Conservation (phyloP, 2,113 vertebrate species). For the Beaufortia kweichowensis region DNA sequence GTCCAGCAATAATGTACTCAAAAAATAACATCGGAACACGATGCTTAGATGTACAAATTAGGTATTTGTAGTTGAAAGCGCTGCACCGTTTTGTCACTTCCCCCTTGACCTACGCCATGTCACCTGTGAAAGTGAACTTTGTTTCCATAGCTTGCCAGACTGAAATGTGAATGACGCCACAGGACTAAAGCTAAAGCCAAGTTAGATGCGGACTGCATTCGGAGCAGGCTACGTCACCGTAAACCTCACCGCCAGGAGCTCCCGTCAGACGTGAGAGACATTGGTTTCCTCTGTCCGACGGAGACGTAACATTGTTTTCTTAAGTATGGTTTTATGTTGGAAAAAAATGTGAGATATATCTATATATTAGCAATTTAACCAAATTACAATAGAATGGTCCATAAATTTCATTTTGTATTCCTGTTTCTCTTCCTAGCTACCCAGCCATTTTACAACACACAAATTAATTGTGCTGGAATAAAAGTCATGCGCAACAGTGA, state of each 20-base stretch:
- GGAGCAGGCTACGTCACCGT: conserved; percentile 34
- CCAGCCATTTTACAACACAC: conserved; percentile 79
- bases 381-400: conserved; percentile 74
- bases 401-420: conserved; percentile 79
- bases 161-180: conserved; percentile 52
- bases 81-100: conserved; percentile 26
- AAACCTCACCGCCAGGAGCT: conserved; percentile 36
- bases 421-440: conserved; percentile 71
- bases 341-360: conserved; percentile 60
- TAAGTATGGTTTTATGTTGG: conserved; percentile 67
- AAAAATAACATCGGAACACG: conserved; percentile 45
- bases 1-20: conserved; percentile 55
- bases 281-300: conserved; percentile 59
- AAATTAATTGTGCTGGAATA: conserved; percentile 78
- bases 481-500: conserved; percentile 65
- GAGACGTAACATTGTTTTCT: conserved; percentile 65
- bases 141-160: conserved; percentile 43
- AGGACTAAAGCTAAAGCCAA: conserved; percentile 42
- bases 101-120: conserved; percentile 25
- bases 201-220: conserved; percentile 45
- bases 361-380: conserved; percentile 70
- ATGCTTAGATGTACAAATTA: conserved; percentile 49
- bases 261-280: conserved; percentile 60
- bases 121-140: conserved; percentile 39
- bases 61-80: conserved; percentile 38